Percentiles rank a stretch among this genome's conserved stretches.
These are phyloP conservation scores for Garra rufa DNA, from an alignment of 2,113 vertebrate genomes.

Conservation along the genomic window DNA sequence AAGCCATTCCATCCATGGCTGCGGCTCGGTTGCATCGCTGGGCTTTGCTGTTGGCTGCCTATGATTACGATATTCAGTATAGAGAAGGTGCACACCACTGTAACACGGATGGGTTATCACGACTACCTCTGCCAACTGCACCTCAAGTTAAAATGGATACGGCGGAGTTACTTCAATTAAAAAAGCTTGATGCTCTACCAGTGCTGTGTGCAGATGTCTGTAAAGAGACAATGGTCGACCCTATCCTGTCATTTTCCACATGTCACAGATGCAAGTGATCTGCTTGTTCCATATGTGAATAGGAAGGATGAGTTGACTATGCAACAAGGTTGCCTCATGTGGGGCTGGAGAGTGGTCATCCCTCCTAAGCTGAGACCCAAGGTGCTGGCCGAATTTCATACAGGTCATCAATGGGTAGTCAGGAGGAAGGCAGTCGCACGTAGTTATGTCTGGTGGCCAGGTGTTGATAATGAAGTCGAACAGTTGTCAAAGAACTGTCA, in stretches of 20 bases:
- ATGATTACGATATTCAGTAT: neutral
- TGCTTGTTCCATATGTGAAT: neutral
- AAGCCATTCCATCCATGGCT: neutral
- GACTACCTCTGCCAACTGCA: constrained; percentile 47
- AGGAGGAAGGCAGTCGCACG: constrained; percentile 34
- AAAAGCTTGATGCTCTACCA: neutral
- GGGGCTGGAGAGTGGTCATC: constrained; percentile 26
- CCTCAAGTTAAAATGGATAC: neutral
- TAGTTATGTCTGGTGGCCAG: constrained; percentile 47
- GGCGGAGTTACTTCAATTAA: neutral
- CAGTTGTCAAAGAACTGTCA: constrained; percentile 22
- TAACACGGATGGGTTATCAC: constrained; percentile 57
- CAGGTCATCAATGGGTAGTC: constrained; percentile 37
- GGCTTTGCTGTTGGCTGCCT: neutral
- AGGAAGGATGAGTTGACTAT: constrained; percentile 17
- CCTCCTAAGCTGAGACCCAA: constrained; percentile 12
- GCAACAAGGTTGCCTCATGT: constrained; percentile 26
- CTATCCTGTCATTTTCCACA: neutral
- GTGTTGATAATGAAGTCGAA: constrained; percentile 23
- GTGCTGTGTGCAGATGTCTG: neutral
- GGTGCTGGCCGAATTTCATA: constrained; percentile 32
- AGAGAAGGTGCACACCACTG: constrained; percentile 4
- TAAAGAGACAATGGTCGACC: neutral
- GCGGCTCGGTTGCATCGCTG: neutral
- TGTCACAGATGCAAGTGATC: neutral